Conservation (phyloP, 2,797 vertebrate species). For the Odontamblyopus lacepedii region DNA sequence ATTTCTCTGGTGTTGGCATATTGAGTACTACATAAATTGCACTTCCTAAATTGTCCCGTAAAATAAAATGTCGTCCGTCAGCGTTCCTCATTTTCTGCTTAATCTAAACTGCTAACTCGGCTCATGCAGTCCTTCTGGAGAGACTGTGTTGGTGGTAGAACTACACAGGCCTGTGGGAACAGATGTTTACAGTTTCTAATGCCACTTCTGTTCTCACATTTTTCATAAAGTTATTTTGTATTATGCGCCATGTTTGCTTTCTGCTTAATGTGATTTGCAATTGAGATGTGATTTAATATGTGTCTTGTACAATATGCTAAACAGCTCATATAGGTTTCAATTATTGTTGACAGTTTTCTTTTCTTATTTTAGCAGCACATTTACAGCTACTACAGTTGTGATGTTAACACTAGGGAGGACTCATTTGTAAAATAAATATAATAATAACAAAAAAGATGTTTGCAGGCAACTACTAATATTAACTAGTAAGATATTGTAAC, state of each 20-base stretch:
- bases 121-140: background rate
- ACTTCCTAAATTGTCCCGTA: background rate
- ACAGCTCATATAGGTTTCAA: background rate
- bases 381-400: no score
- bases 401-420: no score
- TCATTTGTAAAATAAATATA: no score
- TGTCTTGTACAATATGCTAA: background rate
- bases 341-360: no score
- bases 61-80: background rate
- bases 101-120: background rate
- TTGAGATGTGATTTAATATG: background rate
- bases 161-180: no score
- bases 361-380: no score
- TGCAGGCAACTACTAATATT: no score
- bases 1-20: background rate
- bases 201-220: background rate
- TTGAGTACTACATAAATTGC: background rate
- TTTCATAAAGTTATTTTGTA: background rate
- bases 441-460: no score
- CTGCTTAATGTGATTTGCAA: background rate
- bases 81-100: conserved; percentile 1
- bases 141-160: background rate
- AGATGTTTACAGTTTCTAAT: conserved; percentile 2
- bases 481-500: no score
- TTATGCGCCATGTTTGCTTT: background rate